phyloP scores from a whole-genome alignment of 2,113 vertebrate species.

The Psilopsiagon aurifrons region DNA sequence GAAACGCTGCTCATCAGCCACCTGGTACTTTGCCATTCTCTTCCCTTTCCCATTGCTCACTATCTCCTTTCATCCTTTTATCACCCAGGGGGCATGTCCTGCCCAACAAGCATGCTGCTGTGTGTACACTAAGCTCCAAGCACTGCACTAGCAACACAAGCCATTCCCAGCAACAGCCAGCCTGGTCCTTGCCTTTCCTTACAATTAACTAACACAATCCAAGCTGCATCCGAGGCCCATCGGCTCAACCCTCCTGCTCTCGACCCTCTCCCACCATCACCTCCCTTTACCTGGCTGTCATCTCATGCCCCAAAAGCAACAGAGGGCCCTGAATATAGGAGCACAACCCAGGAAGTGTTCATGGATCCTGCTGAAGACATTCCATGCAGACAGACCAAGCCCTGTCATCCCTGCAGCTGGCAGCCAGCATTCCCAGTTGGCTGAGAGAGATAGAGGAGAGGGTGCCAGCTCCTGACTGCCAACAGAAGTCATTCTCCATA shows the following conservation, averaged over 20 bases:
- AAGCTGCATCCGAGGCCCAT: neutral
- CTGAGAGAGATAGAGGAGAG: neutral
- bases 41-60: neutral
- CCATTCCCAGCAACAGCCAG: neutral
- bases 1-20: neutral
- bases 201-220: neutral
- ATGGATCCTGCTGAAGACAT: neutral
- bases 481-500: neutral
- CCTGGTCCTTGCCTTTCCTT: neutral
- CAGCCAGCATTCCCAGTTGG: neutral
- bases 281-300: neutral
- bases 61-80: neutral
- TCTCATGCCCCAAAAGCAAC: accelerated
- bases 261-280: neutral
- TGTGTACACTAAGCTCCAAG: neutral
- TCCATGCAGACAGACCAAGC: neutral
- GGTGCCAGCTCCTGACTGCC: neutral
- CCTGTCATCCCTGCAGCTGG: neutral
- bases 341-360: accelerated
- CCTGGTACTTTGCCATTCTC: too few relatives aligned
- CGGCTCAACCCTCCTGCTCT: neutral
- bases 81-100: accelerated
- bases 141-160: neutral
- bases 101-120: neutral
- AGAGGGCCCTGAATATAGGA: neutral